Evolutionary conservation across 2,113 vertebrate genomes (phyloP).

Genomic region (Nesospiza acunhae): DNA sequence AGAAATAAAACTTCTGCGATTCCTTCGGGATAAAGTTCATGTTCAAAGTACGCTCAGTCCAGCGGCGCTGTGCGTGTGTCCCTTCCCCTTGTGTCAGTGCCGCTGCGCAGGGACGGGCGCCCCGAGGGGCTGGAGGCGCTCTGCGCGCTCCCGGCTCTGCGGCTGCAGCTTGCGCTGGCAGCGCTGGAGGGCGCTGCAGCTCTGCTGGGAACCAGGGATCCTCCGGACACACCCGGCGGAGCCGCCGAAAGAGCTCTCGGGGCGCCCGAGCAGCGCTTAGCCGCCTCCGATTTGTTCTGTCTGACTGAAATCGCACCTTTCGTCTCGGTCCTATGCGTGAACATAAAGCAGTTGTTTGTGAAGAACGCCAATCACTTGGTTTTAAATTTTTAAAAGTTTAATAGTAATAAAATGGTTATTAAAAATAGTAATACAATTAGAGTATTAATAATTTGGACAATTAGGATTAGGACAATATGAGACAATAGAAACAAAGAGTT

Average conservation of each 20-base stretch:
- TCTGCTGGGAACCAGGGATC: neutral
- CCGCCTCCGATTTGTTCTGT: neutral
- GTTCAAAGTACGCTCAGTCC: neutral
- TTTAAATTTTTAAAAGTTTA: too few relatives aligned
- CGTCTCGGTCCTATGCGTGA: neutral
- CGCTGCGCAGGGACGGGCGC: neutral
- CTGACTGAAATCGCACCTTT: neutral
- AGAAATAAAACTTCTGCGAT: neutral
- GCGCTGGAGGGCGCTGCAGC: slow-evolving; percentile 45
- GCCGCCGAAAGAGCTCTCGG: rapidly evolving
- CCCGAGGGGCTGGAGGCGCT: neutral
- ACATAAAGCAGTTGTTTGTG: neutral
- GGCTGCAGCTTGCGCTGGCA: neutral
- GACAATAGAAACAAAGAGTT: too few relatives aligned
- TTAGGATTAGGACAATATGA: too few relatives aligned
- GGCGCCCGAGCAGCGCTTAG: neutral
- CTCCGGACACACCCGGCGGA: neutral
- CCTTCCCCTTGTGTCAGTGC: neutral
- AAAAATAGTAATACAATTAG: too few relatives aligned
- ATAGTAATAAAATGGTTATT: too few relatives aligned
- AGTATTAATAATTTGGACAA: too few relatives aligned
- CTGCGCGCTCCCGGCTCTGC: too few relatives aligned
- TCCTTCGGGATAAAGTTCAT: neutral
- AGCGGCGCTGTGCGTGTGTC: neutral
- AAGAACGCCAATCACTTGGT: too few relatives aligned